Evolutionary conservation across 2,113 vertebrate genomes (phyloP), one percentile per base, ranked within the genome.

Genomic region (Elephantulus edwardii): DNA sequence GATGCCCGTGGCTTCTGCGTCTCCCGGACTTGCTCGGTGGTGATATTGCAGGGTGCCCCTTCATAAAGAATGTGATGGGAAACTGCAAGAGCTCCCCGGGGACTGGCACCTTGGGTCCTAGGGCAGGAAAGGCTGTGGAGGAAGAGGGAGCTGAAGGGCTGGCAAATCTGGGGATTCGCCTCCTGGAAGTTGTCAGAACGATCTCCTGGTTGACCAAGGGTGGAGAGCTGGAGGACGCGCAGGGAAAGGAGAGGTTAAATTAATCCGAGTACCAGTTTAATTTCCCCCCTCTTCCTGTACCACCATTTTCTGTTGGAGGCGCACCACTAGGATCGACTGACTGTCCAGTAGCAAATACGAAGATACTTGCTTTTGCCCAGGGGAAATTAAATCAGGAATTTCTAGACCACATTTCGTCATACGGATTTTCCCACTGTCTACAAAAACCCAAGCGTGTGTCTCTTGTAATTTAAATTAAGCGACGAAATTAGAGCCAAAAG

Each of bases 401-500:
- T 93, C 72, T 91, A 79, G 35, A 64, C 33, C 33, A 1, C 10
- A 46, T 14, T 85, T 92, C 50, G 6, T 91, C 85, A 72, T 38
- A 72, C 7, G 52, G 83, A 87, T 94, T 88, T 90, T 90, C 88
- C 66, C 75, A 64, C 2, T 24, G 26, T 35, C 78, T 70, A 20
- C 71, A 60, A 46, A 75, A 85, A 28, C 35, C 76, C 48, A 17
- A 70, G 46, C 33, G n/a, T 54, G 35, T 60, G 58, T 35, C 52
- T 72, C 28, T 81, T 71, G 86, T 71, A 50, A 78, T 94, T 93
- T 91, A 52, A 92, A 76, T 85, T 56, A 76, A 87, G 84, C 19
- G 58, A n/a, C 30, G 62, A 88, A 89, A 92, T 94, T 85, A 91
- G 71, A 93, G 44, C 80, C 38, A 42, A 72, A 93, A 54, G 84